Evolutionary conservation across 2,797 vertebrate genomes (phyloP).

Genomic region (Lerista edwardsae): DNA sequence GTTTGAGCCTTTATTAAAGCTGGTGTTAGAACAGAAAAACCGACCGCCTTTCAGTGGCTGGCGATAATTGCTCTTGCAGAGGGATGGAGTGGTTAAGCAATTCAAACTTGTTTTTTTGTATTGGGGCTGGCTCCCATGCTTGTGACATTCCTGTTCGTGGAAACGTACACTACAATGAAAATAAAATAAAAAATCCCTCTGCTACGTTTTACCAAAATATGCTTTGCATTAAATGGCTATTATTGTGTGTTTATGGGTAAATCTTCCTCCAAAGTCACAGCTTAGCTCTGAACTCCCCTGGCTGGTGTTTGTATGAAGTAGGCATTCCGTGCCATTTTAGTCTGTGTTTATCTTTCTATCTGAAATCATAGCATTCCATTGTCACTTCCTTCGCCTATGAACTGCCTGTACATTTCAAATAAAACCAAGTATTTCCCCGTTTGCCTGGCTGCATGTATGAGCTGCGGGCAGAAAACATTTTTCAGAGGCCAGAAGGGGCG

Average conservation of each 20-base stretch:
- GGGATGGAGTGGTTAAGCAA: conserved; percentile 55
- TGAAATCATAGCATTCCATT: conserved; percentile 62
- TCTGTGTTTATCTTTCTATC: conserved; percentile 61
- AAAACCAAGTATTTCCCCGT: neutral
- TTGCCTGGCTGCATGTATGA: neutral
- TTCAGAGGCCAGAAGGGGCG: neutral
- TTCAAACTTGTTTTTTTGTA: conserved; percentile 43
- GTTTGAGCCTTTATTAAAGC: neutral
- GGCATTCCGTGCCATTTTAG: conserved; percentile 54
- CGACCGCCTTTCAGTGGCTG: conserved; percentile 6
- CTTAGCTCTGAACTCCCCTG: conserved; percentile 68
- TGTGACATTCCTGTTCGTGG: conserved; percentile 59
- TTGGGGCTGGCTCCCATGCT: conserved; percentile 58
- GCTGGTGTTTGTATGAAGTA: conserved; percentile 66
- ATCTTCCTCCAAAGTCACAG: conserved; percentile 70
- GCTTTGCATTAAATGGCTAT: conserved; percentile 77
- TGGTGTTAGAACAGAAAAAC: neutral
- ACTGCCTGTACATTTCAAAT: conserved; percentile 4
- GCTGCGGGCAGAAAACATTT: neutral
- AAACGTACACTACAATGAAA: conserved; percentile 40
- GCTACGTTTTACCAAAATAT: conserved; percentile 70
- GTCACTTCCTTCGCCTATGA: conserved; percentile 52
- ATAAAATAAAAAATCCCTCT: neutral
- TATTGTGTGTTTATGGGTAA: conserved; percentile 72
- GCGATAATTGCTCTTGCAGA: conserved; percentile 45